Evolutionary conservation across 2,888 invertebrate genomes (phyloP), one percentile per base, ranked within the genome.

Genomic region (Lasius platythorax): DNA sequence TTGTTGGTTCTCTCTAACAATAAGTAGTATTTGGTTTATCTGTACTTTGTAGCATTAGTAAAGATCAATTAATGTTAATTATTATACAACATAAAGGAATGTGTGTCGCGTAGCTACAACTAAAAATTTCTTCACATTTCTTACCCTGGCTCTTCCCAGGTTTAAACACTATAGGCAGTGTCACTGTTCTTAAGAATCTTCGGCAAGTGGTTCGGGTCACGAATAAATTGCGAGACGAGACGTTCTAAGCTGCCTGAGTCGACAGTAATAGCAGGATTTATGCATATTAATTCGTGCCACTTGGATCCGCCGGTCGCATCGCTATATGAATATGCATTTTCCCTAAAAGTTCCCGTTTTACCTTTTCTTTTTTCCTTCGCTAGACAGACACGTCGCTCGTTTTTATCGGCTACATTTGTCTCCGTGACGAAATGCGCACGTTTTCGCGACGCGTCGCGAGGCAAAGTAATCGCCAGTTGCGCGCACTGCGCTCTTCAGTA

Each of bases 241-340:
- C 56, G 68, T 68, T 68, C 78, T 68, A 53, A 74, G 79, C 66
- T 63, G 79, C 74, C 78, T 50, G 79, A 83, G 74, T 83, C 87
- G 83, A 83, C 82, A 84, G 90, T 91, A 92, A 92, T 90, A 91
- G 84, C 87, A 86, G 87, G 88, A 87, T 92, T 92, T 92, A 93
- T 94, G 94, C 93, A 94, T 93, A 94, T 93, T 94, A 93, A 94
- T 93, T 90, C 90, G 83, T 87, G 88, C 91, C 90, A 89, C 88
- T 89, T 86, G 91, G 88, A 84, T 79, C 89, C 79, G 66, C 56
- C 83, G 82, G 84, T 85, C 84, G 87, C 87, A 86, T 88, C 89
- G 84, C 82, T 81, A 61, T 87, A 93, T 93, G 93, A 93, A 93
- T 93, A 93, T 93, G 92, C 89, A 93, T 91, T 85, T 43, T 87